Evolutionary conservation across 2,888 invertebrate genomes (phyloP).

Genomic region (Rhagonycha fulva): DNA sequence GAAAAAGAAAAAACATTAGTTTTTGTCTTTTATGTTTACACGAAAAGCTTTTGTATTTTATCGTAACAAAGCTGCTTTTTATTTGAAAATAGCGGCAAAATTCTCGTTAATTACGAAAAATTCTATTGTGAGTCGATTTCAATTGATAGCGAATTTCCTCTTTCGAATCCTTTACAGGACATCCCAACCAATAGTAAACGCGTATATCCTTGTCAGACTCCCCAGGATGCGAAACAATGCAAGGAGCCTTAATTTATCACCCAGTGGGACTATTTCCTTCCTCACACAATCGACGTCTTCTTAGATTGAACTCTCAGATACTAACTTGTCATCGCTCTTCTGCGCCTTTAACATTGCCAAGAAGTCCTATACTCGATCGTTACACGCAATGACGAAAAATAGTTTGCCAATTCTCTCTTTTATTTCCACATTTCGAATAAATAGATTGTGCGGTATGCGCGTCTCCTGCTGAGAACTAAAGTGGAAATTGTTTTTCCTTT

Average conservation of each 20-base stretch:
- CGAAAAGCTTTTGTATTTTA: slow-evolving; percentile 5
- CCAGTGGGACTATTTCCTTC: slow-evolving; percentile 53
- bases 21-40: slow-evolving; percentile 21
- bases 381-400: slow-evolving; percentile 8
- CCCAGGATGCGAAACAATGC: slow-evolving; percentile 54
- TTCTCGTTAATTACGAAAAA: slow-evolving; percentile 52
- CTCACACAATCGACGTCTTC: slow-evolving; percentile 52
- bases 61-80: slow-evolving; percentile 18
- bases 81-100: slow-evolving; percentile 38
- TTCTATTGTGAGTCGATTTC: slow-evolving; percentile 52
- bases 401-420: slow-evolving; percentile 1
- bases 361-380: not conserved
- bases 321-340: slow-evolving; percentile 49
- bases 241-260: slow-evolving; percentile 54
- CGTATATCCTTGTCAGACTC: slow-evolving; percentile 54
- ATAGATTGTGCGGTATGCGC: not conserved
- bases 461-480: not conserved
- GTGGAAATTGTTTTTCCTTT: not conserved
- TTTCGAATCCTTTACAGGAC: slow-evolving; percentile 47
- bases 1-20: not conserved
- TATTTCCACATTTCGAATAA: not conserved
- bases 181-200: slow-evolving; percentile 44
- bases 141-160: slow-evolving; percentile 51
- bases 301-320: slow-evolving; percentile 52
- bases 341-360: slow-evolving; percentile 27